phyloP scores from a whole-genome alignment of 2,113 vertebrate genomes.

The Australoheros scitulus region DNA sequence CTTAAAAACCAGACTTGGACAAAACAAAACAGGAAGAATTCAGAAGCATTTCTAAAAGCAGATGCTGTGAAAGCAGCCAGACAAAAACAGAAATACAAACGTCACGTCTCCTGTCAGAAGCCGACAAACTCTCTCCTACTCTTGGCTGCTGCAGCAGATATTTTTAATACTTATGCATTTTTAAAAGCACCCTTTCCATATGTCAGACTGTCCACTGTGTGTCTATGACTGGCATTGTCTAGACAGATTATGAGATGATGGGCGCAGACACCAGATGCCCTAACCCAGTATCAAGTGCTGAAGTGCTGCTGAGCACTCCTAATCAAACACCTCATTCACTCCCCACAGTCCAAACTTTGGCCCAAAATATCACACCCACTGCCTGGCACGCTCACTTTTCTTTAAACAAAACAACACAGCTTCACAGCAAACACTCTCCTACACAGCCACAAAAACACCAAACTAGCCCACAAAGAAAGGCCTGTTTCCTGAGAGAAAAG shows the following conservation, averaged over 20 bases:
- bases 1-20: constrained; percentile 29
- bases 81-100: constrained; percentile 39
- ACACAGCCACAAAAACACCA: constrained; percentile 55
- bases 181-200: constrained; percentile 35
- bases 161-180: constrained; percentile 36
- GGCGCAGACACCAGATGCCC: background rate
- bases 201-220: constrained; percentile 18
- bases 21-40: constrained; percentile 50
- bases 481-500: constrained; percentile 41
- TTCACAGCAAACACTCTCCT: constrained; percentile 45
- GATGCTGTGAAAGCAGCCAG: constrained; percentile 15
- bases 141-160: constrained; percentile 24
- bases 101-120: constrained; percentile 38
- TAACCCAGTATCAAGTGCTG: background rate
- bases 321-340: constrained; percentile 48
- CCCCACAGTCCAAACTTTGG: constrained; percentile 25
- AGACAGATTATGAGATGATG: background rate
- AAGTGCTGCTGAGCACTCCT: constrained; percentile 24
- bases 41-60: constrained; percentile 25
- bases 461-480: constrained; percentile 44
- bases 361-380: constrained; percentile 24
- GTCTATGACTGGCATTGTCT: background rate
- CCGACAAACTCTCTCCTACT: constrained; percentile 7
- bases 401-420: constrained; percentile 43
- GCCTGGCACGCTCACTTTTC: constrained; percentile 13